Percentiles rank a stretch among this genome's conserved stretches.
Evolutionary conservation across 2,113 vertebrate species (phyloP).

Genomic region (Engraulis encrasicolus): DNA sequence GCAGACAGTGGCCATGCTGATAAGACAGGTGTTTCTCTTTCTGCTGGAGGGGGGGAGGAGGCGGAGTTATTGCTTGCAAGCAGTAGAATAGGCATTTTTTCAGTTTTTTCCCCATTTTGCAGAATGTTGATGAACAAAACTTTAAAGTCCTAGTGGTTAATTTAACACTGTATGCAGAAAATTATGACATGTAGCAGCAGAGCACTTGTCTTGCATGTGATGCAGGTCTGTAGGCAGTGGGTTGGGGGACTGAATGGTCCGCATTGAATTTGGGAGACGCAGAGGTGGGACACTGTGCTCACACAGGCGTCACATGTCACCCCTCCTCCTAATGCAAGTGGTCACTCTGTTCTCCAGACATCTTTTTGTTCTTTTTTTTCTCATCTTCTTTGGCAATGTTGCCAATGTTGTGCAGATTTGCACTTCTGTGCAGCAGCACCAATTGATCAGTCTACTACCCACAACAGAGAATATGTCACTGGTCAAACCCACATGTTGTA

Average conservation of each 20-base stretch:
- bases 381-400: background rate
- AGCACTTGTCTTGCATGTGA: background rate
- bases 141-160: background rate
- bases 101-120: too few species aligned
- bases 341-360: background rate
- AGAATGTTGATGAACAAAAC: background rate
- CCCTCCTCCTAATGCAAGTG: slow-evolving; percentile 36
- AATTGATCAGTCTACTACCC: background rate
- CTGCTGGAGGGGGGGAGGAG: too few species aligned
- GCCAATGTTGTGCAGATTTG: background rate
- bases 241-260: background rate
- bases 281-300: slow-evolving; percentile 18
- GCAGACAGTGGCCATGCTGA: background rate
- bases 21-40: background rate
- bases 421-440: background rate
- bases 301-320: slow-evolving; percentile 23
- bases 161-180: background rate
- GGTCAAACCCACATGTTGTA: background rate
- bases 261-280: slow-evolving; percentile 9
- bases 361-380: too few species aligned
- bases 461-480: background rate
- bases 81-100: too few species aligned
- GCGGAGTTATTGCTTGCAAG: too few species aligned
- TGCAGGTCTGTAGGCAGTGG: background rate
- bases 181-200: background rate